Evolutionary conservation across 1,140 invertebrate genomes (phyloP), one percentile per base, ranked within the genome.

Genomic region (Drosophila tani): DNA sequence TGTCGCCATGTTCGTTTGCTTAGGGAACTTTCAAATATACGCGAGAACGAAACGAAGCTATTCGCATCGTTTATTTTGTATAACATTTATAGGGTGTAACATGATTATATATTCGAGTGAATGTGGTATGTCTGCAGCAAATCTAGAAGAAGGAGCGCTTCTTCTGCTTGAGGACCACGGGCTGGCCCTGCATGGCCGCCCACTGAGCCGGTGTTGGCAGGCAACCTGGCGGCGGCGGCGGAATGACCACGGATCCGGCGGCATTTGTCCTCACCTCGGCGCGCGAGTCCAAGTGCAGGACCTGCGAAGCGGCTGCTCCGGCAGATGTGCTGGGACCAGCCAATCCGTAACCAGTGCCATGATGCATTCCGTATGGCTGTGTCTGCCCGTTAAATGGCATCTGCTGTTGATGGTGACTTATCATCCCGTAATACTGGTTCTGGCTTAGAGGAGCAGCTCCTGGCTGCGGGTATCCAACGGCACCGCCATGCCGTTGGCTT

Each of bases 11-110:
- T 92, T 76, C 65, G 65, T 75, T 70, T 81, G 80, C 58, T 88
- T 88, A 83, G 75, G 73, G 45, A 92, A 88, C 68, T 84, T 76
- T 78, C 81, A 92, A 92, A 92, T 84, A 86, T 92, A 92, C 63
- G 73, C 87, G 74, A 92, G 87, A 90, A 91, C 91, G 59, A 83
- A 70, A 82, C 86, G 91, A 92, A 91, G 75, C 63, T 59, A 5
- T n/a, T 62, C 15, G 38, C 46, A 29, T 73, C 46, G 53, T 91
- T 82, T 86, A 86, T 86, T 91, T 49, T 55, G n/a, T 32, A 51
- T 68, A 67, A 65, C 67, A 79, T 73, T 73, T 32, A n/a, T 24
- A 74, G 58, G 53, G 55, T 50, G 43, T 29, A 83, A 82, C 59
- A 68, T 58, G 17, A 50, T 38, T 69, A 79, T 67, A 87, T 83